Evolutionary conservation across 2,113 vertebrate species (phyloP).

Genomic region (Amblyornis subalaris): DNA sequence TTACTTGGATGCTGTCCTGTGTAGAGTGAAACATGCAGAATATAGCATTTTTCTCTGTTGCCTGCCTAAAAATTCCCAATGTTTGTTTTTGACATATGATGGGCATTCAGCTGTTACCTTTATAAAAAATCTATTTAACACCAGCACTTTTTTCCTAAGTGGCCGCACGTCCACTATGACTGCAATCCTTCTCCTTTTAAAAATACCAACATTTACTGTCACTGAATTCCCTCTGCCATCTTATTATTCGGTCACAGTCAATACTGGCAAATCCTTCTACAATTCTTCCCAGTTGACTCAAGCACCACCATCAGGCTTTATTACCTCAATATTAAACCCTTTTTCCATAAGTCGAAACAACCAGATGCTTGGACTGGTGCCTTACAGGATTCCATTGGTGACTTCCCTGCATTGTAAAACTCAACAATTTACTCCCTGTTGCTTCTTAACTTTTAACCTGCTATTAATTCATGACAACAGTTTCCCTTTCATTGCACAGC

Average conservation of each 20-base stretch:
- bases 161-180: accelerated
- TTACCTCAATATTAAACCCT: neutral
- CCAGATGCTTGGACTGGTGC: neutral
- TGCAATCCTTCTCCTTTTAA: neutral
- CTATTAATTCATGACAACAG: neutral
- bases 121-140: neutral
- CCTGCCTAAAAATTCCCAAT: neutral
- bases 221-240: neutral
- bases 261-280: neutral
- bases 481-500: neutral
- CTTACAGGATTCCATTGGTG: neutral
- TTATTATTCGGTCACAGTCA: neutral
- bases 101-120: neutral
- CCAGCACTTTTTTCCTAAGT: neutral
- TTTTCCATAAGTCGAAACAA: neutral
- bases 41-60: neutral
- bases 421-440: neutral
- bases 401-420: neutral
- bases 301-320: neutral
- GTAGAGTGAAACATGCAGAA: neutral
- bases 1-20: neutral
- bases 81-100: neutral
- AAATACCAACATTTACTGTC: neutral
- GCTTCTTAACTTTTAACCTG: slow-evolving; percentile 2
- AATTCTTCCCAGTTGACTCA: neutral